Evolutionary conservation across 1,140 invertebrate species (phyloP).

Genomic region (Drosophila sproati): DNA sequence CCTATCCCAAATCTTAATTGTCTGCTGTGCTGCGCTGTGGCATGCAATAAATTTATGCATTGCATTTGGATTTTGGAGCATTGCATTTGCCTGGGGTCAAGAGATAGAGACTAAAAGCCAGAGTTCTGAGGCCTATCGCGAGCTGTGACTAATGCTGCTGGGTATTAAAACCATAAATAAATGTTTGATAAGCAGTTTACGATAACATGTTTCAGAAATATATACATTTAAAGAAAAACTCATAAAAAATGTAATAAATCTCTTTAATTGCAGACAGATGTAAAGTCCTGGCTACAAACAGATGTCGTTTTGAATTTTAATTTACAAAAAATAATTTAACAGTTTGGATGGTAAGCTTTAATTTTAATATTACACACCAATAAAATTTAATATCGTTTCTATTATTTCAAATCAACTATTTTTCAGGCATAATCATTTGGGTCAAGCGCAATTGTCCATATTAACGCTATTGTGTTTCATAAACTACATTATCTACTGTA

Average conservation of each 20-base stretch:
- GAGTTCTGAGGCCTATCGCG: conserved; percentile 19
- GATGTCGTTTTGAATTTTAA: background rate
- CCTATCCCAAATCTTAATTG: conserved; percentile 64
- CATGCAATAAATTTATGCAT: conserved; percentile 79
- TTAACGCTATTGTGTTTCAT: background rate
- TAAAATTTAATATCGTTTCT: background rate
- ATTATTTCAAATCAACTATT: background rate
- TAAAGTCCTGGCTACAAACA: background rate
- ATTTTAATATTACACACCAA: background rate
- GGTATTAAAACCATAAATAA: conserved; percentile 64
- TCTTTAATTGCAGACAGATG: conserved; percentile 15
- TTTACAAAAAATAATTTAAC: background rate
- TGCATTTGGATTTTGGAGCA: conserved; percentile 67
- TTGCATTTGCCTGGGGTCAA: conserved; percentile 32
- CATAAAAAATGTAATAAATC: conserved; percentile 26
- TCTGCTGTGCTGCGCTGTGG: conserved; percentile 53
- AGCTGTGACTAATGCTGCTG: conserved; percentile 11
- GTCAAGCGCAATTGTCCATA: background rate
- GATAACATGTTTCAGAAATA: conserved; percentile 7
- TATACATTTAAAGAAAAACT: background rate
- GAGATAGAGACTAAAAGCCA: conserved; percentile 5
- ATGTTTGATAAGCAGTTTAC: conserved; percentile 72
- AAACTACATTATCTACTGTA: background rate
- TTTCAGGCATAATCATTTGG: background rate
- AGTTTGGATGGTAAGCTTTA: background rate